phyloP scores from a whole-genome alignment of 64 coral and sea anemone species.

The Astreopora myriophthalma region DNA sequence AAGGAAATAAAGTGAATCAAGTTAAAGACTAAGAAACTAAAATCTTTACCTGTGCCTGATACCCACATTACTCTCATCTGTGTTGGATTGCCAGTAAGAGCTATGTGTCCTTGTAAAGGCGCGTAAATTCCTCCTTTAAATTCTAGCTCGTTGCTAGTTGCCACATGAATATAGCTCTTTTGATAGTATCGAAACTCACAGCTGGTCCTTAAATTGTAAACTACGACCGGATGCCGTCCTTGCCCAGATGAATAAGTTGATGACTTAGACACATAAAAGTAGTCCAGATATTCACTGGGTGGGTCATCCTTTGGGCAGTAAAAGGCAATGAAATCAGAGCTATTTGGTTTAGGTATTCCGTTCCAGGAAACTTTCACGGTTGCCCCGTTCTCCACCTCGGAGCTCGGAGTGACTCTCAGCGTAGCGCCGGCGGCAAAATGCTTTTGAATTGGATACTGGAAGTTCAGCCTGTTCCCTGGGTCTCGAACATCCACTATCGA shows the following conservation, averaged over 20 bases:
- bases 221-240: slow-evolving; percentile 47
- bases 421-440: neutral
- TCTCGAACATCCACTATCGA: slow-evolving; percentile 2
- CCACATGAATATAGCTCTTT: slow-evolving; percentile 23
- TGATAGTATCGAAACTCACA: slow-evolving; percentile 92
- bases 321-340: slow-evolving; percentile 29
- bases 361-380: slow-evolving; percentile 51
- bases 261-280: slow-evolving; percentile 4
- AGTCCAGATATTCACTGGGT: slow-evolving; percentile 32
- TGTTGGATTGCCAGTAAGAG: slow-evolving; percentile 80
- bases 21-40: neutral
- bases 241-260: slow-evolving; percentile 7
- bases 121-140: slow-evolving; percentile 66
- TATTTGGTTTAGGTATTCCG: neutral
- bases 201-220: slow-evolving; percentile 67
- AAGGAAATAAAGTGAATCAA: neutral
- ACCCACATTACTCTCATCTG: slow-evolving; percentile 93
- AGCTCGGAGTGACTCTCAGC: neutral
- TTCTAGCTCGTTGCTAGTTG: slow-evolving; percentile 65
- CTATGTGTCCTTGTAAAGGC: slow-evolving; percentile 80
- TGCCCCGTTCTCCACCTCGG: slow-evolving; percentile 46
- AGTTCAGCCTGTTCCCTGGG: neutral
- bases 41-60: slow-evolving; percentile 76
- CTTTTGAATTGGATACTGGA: slow-evolving; percentile 6
- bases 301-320: slow-evolving; percentile 21